These are phyloP conservation scores for Microdon myrmicae DNA, from an alignment of 2,888 invertebrate species.

Conservation along the genomic window DNA sequence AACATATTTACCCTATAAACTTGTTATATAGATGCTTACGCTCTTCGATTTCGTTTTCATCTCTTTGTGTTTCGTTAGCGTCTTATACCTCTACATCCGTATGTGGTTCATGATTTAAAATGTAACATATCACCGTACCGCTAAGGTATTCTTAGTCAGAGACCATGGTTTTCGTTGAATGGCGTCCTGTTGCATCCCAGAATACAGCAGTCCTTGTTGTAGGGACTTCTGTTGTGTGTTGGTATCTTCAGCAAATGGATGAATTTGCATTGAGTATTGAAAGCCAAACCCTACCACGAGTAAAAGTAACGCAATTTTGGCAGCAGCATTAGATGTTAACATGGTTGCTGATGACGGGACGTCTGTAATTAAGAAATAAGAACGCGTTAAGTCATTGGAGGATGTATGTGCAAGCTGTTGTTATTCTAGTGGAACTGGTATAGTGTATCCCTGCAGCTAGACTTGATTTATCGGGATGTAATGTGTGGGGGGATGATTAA, in stretches of 20 bases:
- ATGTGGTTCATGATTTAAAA: background rate
- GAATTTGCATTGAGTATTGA: slow-evolving; percentile 14
- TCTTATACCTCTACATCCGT: slow-evolving; percentile 18
- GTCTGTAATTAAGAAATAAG: slow-evolving; percentile 30
- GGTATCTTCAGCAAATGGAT: background rate
- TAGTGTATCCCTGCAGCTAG: slow-evolving; percentile 21
- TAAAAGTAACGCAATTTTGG: slow-evolving; percentile 30
- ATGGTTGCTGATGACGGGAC: slow-evolving; percentile 33
- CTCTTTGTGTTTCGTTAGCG: slow-evolving; percentile 14
- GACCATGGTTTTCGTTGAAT: slow-evolving; percentile 14
- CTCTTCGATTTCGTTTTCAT: slow-evolving; percentile 2
- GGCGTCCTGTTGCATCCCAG: background rate
- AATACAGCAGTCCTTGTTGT: slow-evolving; percentile 3
- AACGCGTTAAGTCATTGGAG: slow-evolving; percentile 31
- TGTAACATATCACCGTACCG: slow-evolving; percentile 39
- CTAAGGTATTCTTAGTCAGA: background rate
- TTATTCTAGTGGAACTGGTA: background rate
- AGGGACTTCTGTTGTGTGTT: background rate
- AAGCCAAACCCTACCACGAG: slow-evolving; percentile 26
- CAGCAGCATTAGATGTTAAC: slow-evolving; percentile 26
- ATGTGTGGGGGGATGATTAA: slow-evolving; percentile 62
- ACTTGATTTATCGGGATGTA: slow-evolving; percentile 52
- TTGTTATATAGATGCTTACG: slow-evolving; percentile 34
- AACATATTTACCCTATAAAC: slow-evolving; percentile 39
- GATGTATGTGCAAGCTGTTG: slow-evolving; percentile 18